phyloP scores from a whole-genome alignment of 2,888 invertebrate species.

The Cephus nigrinus region DNA sequence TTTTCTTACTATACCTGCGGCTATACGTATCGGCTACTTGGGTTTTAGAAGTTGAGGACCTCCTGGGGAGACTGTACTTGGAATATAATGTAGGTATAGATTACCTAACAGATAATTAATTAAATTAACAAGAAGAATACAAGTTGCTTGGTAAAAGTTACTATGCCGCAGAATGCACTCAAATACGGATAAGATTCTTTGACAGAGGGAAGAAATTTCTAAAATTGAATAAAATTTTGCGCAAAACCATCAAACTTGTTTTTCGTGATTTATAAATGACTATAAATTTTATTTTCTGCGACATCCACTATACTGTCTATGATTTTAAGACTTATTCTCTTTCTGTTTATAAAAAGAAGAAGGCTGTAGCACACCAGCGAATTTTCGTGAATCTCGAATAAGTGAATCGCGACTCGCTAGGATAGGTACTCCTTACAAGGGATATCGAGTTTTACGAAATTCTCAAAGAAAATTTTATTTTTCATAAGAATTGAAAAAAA shows the following conservation, averaged over 20 bases:
- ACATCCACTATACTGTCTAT: not conserved
- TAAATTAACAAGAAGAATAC: too few species aligned
- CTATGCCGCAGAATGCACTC: not conserved
- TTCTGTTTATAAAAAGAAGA: conserved; percentile 6
- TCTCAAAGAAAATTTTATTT: not conserved
- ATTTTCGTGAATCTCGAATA: conserved; percentile 43
- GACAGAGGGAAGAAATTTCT: not conserved
- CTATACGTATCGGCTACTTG: not conserved
- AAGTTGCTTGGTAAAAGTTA: too few species aligned
- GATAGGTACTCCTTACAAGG: not conserved
- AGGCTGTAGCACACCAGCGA: conserved; percentile 36
- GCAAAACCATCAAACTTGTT: not conserved
- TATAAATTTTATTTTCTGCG: not conserved
- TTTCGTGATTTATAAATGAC: not conserved
- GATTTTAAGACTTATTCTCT: not conserved
- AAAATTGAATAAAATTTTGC: not conserved
- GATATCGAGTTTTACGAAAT: not conserved
- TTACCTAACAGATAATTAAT: not conserved
- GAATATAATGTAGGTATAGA: not conserved
- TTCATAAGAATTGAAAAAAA: not conserved
- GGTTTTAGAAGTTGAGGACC: not conserved
- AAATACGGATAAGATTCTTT: not conserved
- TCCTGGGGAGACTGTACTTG: not conserved
- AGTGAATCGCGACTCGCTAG: conserved; percentile 34
- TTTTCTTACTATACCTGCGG: not conserved